phyloP scores from a whole-genome alignment of 92 coral and sea anemone species.

The Phenganax stokvisi region DNA sequence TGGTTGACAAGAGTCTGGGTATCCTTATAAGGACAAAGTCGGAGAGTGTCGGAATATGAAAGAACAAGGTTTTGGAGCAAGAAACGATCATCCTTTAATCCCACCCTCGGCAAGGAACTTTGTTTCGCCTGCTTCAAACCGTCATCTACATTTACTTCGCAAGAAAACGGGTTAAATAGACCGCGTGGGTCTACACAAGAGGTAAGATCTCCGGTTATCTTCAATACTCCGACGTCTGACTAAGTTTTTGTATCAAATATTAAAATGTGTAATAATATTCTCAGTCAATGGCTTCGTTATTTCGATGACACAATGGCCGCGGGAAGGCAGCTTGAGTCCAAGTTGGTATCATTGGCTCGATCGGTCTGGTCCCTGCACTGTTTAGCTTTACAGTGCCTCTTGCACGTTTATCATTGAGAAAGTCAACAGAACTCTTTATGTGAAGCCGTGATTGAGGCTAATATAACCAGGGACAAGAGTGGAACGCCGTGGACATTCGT shows the following conservation, averaged over 20 bases:
- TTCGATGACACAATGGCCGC: slow-evolving; percentile 44
- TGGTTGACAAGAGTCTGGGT: slow-evolving; percentile 21
- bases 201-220: slow-evolving; percentile 21
- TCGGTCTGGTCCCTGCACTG: neutral
- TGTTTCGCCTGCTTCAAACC: slow-evolving; percentile 19
- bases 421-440: neutral
- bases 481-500: slow-evolving; percentile 10
- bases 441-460: slow-evolving; percentile 1
- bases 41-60: slow-evolving; percentile 21
- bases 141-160: slow-evolving; percentile 26
- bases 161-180: slow-evolving; percentile 26
- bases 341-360: slow-evolving; percentile 33
- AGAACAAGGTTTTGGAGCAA: slow-evolving; percentile 15
- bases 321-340: slow-evolving; percentile 26
- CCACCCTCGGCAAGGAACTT: slow-evolving; percentile 43
- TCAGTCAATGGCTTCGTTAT: slow-evolving; percentile 37
- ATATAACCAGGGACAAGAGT: slow-evolving; percentile 26
- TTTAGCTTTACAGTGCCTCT: slow-evolving; percentile 7
- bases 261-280: slow-evolving; percentile 26
- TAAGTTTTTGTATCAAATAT: neutral
- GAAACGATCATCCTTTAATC: slow-evolving; percentile 32
- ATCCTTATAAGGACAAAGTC: slow-evolving; percentile 31
- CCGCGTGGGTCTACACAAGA: slow-evolving; percentile 33
- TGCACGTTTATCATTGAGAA: slow-evolving; percentile 22
- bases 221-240: neutral